Conservation (phyloP, 2,888 invertebrate species). For the Metalampra italica region DNA sequence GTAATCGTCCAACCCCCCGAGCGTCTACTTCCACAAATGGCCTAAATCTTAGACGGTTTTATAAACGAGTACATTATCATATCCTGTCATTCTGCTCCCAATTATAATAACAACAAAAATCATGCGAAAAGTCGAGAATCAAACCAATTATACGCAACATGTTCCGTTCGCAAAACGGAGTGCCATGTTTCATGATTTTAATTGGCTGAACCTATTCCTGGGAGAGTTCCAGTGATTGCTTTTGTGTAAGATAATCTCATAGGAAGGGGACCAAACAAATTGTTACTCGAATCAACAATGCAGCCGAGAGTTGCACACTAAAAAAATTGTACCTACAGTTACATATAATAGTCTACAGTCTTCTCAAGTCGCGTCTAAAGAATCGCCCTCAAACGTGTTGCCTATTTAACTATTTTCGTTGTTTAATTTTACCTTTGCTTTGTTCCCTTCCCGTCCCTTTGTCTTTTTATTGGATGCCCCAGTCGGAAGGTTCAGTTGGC, state of each 20-base stretch:
- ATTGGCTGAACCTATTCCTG: constrained; percentile 22
- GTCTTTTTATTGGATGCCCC: constrained; percentile 45
- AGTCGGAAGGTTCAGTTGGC: constrained; percentile 30
- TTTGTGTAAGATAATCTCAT: constrained; percentile 21
- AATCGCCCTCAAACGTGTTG: constrained; percentile 43
- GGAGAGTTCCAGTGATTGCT: constrained; percentile 15
- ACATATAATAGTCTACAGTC: too few relatives aligned
- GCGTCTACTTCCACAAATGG: too few relatives aligned
- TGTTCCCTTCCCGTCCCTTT: constrained; percentile 39
- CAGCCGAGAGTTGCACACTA: constrained; percentile 9
- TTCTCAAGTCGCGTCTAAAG: constrained; percentile 28
- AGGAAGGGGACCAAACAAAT: constrained; percentile 9
- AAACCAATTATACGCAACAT: too few relatives aligned
- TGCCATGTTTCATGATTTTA: constrained; percentile 21
- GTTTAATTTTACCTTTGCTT: constrained; percentile 53
- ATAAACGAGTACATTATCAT: background rate
- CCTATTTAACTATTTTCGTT: constrained; percentile 50
- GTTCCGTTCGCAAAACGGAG: constrained; percentile 5
- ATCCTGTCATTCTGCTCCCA: too few relatives aligned
- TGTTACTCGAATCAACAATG: constrained; percentile 4
- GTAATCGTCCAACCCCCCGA: too few relatives aligned
- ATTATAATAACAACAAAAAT: too few relatives aligned
- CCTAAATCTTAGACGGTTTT: too few relatives aligned
- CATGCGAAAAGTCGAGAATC: too few relatives aligned
- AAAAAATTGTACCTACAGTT: constrained; percentile 23